Evolutionary conservation across 2,888 invertebrate genomes (phyloP).

Genomic region (Epicampocera succincta): DNA sequence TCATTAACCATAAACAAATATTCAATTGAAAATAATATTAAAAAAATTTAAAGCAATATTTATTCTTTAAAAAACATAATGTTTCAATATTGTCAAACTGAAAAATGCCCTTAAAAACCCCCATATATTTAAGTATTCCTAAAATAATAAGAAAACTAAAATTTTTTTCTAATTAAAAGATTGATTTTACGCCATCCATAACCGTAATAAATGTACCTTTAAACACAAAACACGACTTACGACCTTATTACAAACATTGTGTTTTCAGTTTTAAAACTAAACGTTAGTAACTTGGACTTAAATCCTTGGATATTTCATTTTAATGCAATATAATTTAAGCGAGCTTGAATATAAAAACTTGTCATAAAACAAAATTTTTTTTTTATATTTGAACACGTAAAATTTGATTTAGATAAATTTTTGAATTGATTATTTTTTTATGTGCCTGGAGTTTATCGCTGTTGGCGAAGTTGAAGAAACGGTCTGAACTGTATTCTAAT

Average conservation of each 20-base stretch:
- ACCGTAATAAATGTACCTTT: constrained; percentile 47
- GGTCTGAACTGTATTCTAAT: no score
- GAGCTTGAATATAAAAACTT: no score
- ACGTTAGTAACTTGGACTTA: not conserved
- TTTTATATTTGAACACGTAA: no score
- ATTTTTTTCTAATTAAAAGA: constrained; percentile 11
- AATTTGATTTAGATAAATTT: no score
- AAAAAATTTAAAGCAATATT: constrained; percentile 55
- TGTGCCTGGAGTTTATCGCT: no score
- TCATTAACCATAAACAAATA: constrained; percentile 32
- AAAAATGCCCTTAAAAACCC: not conserved
- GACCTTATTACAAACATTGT: constrained; percentile 46
- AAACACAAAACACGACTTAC: constrained; percentile 19
- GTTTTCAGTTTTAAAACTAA: constrained; percentile 53
- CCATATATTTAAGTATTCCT: constrained; percentile 23
- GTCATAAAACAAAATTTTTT: no score
- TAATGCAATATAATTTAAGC: no score
- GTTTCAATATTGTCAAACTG: constrained; percentile 28
- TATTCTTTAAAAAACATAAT: constrained; percentile 44
- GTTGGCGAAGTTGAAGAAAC: no score
- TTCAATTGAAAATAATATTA: constrained; percentile 20
- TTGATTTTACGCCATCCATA: constrained; percentile 42
- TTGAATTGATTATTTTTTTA: no score
- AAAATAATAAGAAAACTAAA: constrained; percentile 14
- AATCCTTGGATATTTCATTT: no score